Evolutionary conservation across 2,888 invertebrate species (phyloP).

Genomic region (Drosophila engyochracea): DNA sequence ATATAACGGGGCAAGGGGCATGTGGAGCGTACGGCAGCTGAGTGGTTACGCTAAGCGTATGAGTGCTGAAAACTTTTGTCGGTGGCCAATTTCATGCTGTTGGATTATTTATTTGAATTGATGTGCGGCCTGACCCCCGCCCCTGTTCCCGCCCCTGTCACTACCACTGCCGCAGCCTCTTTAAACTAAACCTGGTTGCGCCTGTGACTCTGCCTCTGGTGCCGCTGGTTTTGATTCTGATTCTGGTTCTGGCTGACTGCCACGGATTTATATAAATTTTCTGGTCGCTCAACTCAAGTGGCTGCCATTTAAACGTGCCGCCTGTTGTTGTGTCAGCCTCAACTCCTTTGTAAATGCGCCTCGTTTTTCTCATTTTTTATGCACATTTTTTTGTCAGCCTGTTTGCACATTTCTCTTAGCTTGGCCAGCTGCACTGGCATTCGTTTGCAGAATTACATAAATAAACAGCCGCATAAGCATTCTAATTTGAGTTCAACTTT

Average conservation of each 20-base stretch:
- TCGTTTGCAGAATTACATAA: not conserved
- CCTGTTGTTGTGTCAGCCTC: not conserved
- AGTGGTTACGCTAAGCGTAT: constrained; percentile 33
- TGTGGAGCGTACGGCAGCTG: not conserved
- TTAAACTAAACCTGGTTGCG: not conserved
- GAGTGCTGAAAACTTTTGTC: constrained; percentile 68
- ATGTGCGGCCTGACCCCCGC: constrained; percentile 62
- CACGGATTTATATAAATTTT: constrained; percentile 65
- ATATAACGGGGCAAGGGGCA: not conserved
- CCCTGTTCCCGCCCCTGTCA: not conserved
- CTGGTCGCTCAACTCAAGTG: constrained; percentile 64
- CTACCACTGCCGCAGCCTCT: not conserved
- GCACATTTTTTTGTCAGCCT: not conserved
- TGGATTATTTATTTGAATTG: constrained; percentile 82
- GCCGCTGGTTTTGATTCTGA: not conserved
- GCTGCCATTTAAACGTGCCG: constrained; percentile 44
- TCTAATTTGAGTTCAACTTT: not conserved
- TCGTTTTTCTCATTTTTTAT: not conserved
- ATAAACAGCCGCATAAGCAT: constrained; percentile 4
- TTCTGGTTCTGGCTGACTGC: constrained; percentile 50
- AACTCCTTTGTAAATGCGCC: not conserved
- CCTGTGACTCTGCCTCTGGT: not conserved
- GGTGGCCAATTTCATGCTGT: constrained; percentile 77
- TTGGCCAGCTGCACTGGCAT: constrained; percentile 11
- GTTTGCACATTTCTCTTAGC: not conserved